Base-by-base conservation (phyloP, 2,113 vertebrate genomes). In the Pituophis catenifer region DNA sequence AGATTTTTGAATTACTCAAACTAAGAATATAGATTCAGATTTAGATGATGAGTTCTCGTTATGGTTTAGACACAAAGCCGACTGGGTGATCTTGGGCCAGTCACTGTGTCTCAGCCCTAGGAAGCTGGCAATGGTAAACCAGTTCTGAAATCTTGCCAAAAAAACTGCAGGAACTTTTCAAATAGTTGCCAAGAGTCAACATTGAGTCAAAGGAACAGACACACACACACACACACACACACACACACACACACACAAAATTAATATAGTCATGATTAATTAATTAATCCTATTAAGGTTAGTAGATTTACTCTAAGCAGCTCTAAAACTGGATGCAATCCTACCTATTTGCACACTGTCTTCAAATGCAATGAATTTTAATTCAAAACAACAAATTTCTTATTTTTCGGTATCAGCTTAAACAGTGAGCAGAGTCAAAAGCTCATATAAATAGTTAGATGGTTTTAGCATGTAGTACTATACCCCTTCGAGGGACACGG, bases 211-310 rank as follows among this genome's bases (percentile, higher is more conserved):
- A 62, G 24, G 59, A 26, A 62, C 38, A 44, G 38, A 44, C 38
- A 38, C 38, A 38, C 1, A 38, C 24, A 62, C 0, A 62, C 0
- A 62, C 1, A 26, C 0, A 29, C 0, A 44, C 44, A 44, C 44
- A 44, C 1, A 62, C 24, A 62, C 8, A 59, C 1, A 59, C 0
- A 62, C 24, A 62, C 24, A 62, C 2, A 62, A 26, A 62, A 9
- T 55, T 55, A 54, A 89, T 57, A 55, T 55, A 89, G 53, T 88
- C 52, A 88, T 15, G 29, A 89, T n/a, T 55, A n/a, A 88, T 12
- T 88, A 26, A 24, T 54, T 13, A 33, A 8, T 88, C 13, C 52
- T n/a, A 55, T 55, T 89, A 19, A 89, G 53, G 19, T 89, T 29
- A 55, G 1, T 88, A 15, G 15, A 53, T 88, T 3, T 54, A 53